Evolutionary conservation across 2,888 invertebrate genomes (phyloP).

Genomic region (Drosophila pseudotakahashii): DNA sequence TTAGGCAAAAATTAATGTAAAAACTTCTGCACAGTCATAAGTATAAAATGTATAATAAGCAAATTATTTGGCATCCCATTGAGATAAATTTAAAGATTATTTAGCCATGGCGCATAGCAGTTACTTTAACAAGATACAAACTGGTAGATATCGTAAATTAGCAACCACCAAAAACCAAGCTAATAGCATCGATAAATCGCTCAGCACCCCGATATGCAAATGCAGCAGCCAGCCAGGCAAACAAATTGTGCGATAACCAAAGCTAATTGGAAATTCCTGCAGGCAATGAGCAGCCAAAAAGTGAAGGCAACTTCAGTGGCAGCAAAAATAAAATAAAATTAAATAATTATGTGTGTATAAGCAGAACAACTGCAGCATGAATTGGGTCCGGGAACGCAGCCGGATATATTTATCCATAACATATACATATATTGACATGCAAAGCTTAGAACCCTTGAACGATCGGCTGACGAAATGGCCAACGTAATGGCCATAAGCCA

Average conservation of each 20-base stretch:
- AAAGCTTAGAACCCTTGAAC: slow-evolving; percentile 41
- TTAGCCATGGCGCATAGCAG: background rate
- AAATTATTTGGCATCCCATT: background rate
- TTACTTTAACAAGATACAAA: slow-evolving; percentile 1
- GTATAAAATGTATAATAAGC: background rate
- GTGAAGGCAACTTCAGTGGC: slow-evolving; percentile 27
- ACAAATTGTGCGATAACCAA: slow-evolving; percentile 62
- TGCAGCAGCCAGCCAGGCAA: slow-evolving; percentile 52
- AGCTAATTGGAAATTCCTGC: slow-evolving; percentile 77
- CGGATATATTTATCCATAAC: slow-evolving; percentile 55
- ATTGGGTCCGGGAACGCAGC: slow-evolving; percentile 74
- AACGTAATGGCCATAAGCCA: slow-evolving; percentile 25
- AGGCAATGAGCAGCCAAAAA: slow-evolving; percentile 58
- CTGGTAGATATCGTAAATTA: slow-evolving; percentile 15
- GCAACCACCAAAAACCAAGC: slow-evolving; percentile 21
- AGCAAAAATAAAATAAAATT: background rate
- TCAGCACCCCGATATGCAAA: slow-evolving; percentile 42
- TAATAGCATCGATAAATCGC: slow-evolving; percentile 59
- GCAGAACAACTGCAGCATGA: slow-evolving; percentile 23
- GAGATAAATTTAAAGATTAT: background rate
- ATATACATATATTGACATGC: slow-evolving; percentile 55
- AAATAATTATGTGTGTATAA: slow-evolving; percentile 13
- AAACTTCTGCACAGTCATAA: too few species aligned
- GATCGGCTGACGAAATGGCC: slow-evolving; percentile 62
- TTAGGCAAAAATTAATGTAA: slow-evolving; percentile 2